phyloP scores from a whole-genome alignment of 1,140 invertebrate species.

The Harlomillsia oculata region DNA sequence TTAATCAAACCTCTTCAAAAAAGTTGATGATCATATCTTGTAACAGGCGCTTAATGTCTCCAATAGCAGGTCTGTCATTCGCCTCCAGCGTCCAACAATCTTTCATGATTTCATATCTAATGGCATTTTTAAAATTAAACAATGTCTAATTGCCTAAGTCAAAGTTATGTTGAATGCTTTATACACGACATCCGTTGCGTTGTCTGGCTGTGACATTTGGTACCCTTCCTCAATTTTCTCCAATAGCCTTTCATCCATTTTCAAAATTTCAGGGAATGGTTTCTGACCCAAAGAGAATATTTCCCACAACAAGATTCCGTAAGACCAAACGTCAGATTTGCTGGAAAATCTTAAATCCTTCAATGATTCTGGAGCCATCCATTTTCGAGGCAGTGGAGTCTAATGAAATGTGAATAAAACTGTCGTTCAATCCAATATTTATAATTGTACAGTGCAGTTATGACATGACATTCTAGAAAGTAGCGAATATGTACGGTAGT shows the following conservation, averaged over 20 bases:
- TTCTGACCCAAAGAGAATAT: slow-evolving; percentile 10
- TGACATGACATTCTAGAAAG: neutral
- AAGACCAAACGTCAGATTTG: slow-evolving; percentile 18
- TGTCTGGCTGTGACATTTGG: neutral
- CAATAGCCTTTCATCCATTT: slow-evolving; percentile 9
- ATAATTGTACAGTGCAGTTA: neutral
- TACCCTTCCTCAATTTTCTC: slow-evolving; percentile 9
- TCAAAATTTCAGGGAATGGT: slow-evolving; percentile 14
- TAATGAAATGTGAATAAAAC: neutral
- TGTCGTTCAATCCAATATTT: neutral
- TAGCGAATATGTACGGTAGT: neutral
- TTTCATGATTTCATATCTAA: slow-evolving; percentile 12
- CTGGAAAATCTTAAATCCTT: slow-evolving; percentile 21
- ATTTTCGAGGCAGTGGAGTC: slow-evolving; percentile 18
- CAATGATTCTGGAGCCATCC: slow-evolving; percentile 11
- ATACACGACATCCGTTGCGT: neutral
- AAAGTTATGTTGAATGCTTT: neutral
- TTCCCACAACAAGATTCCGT: slow-evolving; percentile 19
- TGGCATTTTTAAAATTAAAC: neutral
- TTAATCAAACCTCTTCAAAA: slow-evolving; percentile 3
- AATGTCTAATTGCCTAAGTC: neutral
- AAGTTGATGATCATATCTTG: neutral
- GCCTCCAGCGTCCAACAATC: slow-evolving; percentile 14
- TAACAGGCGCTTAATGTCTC: slow-evolving; percentile 11
- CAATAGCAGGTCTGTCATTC: slow-evolving; percentile 12